phyloP scores from a whole-genome alignment of 2,797 vertebrate species.

The Leptoclinus maculatus region DNA sequence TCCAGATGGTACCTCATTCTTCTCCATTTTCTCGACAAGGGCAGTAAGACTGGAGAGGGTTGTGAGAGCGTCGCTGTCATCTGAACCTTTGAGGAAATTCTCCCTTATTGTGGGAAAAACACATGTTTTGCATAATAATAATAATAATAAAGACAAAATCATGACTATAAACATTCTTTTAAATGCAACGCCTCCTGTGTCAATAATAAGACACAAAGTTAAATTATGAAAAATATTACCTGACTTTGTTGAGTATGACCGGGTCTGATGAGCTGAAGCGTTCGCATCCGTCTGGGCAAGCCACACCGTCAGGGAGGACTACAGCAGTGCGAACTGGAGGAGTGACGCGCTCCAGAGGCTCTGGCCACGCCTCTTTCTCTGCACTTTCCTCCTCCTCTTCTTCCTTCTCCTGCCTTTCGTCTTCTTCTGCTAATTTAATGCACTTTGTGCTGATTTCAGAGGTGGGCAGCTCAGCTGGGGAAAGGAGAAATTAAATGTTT shows the following conservation, averaged over 20 bases:
- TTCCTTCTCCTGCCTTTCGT: constrained; percentile 6
- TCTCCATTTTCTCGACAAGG: constrained; percentile 76
- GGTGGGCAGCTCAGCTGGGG: constrained; percentile 59
- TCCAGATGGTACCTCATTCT: constrained; percentile 76
- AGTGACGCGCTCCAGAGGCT: constrained; percentile 63
- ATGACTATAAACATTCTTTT: neutral
- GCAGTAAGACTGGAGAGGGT: constrained; percentile 62
- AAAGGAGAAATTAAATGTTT: neutral
- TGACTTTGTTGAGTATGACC: constrained; percentile 42
- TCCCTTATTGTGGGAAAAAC: constrained; percentile 50
- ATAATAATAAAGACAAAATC: neutral
- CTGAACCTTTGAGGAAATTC: constrained; percentile 46
- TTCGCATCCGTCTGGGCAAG: constrained; percentile 67
- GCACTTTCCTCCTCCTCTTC: constrained; percentile 6
- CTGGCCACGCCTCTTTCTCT: constrained; percentile 69
- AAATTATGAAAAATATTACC: constrained; percentile 45
- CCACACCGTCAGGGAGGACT: constrained; percentile 57
- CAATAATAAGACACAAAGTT: neutral
- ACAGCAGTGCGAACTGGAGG: constrained; percentile 64
- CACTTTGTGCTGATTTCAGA: constrained; percentile 71
- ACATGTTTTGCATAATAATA: neutral
- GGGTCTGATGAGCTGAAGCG: constrained; percentile 46
- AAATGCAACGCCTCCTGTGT: neutral
- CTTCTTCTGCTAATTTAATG: constrained; percentile 38
- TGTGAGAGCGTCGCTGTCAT: constrained; percentile 42